phyloP scores from a whole-genome alignment of 2,797 vertebrate genomes.

The Borostomias antarcticus region DNA sequence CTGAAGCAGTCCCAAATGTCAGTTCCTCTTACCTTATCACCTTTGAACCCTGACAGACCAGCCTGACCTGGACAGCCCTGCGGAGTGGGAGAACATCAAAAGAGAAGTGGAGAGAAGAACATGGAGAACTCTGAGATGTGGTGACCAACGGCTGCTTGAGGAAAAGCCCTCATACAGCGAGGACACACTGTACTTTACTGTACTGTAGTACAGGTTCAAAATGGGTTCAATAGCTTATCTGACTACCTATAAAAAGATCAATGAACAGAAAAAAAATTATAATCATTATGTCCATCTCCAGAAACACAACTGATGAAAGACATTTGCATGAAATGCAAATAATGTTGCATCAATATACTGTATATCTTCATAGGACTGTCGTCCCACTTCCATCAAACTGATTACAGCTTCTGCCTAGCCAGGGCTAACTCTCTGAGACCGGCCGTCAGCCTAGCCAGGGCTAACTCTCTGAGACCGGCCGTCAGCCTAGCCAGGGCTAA shows the following conservation, averaged over 20 bases:
- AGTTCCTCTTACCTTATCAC: slow-evolving; percentile 80
- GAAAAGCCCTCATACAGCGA: not conserved
- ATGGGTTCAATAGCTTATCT: not conserved
- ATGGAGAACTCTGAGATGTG: no score
- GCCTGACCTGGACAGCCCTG: slow-evolving; percentile 83
- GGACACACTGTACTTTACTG: no score
- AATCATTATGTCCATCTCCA: not conserved
- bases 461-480: not conserved
- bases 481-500: not conserved
- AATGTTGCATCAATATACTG: not conserved
- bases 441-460: not conserved
- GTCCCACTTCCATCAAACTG: not conserved
- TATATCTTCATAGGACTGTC: not conserved
- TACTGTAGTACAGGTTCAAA: not conserved
- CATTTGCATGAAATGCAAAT: no score
- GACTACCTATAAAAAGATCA: not conserved
- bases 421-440: not conserved
- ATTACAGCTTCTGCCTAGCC: not conserved
- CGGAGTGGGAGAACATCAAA: slow-evolving; percentile 31
- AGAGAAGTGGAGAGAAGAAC: not conserved
- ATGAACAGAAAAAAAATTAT: not conserved
- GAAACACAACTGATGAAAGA: not conserved
- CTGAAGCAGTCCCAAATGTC: not conserved
- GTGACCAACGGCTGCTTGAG: not conserved
- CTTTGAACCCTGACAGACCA: slow-evolving; percentile 83